A percentile compares a stretch with the other conserved stretches of the same genome.
Evolutionary conservation across 2,113 vertebrate species (phyloP).

Genomic region (Camarhynchus parvulus): DNA sequence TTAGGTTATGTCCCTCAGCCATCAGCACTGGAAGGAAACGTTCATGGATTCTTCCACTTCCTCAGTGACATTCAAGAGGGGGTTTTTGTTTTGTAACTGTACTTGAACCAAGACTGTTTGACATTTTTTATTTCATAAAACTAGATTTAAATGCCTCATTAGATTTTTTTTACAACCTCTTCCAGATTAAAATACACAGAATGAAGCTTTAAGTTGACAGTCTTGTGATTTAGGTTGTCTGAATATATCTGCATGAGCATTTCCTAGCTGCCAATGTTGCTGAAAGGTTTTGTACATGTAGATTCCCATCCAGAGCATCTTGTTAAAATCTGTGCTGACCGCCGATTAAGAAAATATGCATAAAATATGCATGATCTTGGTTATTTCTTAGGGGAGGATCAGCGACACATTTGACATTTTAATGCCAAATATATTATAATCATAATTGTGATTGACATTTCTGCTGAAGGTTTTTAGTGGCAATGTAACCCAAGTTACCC

Average conservation of each 20-base stretch:
- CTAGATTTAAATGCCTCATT: not conserved
- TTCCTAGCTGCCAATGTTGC: not conserved
- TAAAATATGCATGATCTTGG: not conserved
- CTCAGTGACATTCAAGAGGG: not conserved
- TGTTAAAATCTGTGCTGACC: not conserved
- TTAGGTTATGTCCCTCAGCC: conserved; percentile 65
- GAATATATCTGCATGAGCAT: not conserved
- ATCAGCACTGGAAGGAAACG: not conserved
- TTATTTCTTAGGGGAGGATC: not conserved
- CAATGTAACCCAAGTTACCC: not conserved
- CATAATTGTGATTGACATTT: conserved; percentile 43
- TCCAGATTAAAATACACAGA: not conserved
- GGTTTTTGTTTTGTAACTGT: conserved; percentile 50
- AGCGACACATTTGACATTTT: not conserved
- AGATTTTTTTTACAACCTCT: not conserved
- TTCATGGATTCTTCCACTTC: conserved; percentile 44
- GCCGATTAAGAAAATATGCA: not conserved
- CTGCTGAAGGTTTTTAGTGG: not conserved
- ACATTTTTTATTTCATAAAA: not conserved
- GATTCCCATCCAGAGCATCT: not conserved
- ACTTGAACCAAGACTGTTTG: not conserved
- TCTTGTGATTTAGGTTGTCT: not conserved
- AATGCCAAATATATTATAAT: conserved; percentile 4
- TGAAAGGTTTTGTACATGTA: not conserved
- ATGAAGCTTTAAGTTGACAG: not conserved